Conservation (phyloP, 1,140 invertebrate species). For the Luehdorfia chinensis region DNA sequence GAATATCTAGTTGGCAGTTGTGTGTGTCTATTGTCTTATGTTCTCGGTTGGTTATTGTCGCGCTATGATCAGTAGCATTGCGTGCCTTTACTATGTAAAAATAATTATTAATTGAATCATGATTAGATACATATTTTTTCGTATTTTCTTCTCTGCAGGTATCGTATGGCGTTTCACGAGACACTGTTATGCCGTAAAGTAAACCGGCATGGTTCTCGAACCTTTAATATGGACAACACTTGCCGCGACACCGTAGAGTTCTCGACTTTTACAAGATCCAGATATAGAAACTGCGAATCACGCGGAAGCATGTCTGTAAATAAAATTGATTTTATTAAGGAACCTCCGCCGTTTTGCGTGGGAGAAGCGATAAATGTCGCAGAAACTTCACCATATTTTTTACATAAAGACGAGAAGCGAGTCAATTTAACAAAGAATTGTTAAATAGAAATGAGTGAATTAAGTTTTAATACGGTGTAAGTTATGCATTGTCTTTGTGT, state of each 20-base stretch:
- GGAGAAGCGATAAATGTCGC: slow-evolving; percentile 31
- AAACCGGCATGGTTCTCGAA: slow-evolving; percentile 26
- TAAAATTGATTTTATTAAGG: slow-evolving; percentile 53
- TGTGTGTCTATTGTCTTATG: too few species aligned
- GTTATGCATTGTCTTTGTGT: not conserved
- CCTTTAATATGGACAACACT: slow-evolving; percentile 31
- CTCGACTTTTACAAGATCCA: slow-evolving; percentile 31
- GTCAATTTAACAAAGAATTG: slow-evolving; percentile 10
- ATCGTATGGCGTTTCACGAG: slow-evolving; percentile 49
- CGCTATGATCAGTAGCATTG: too few species aligned
- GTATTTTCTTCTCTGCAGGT: too few species aligned
- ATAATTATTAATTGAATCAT: too few species aligned
- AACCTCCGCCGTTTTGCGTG: slow-evolving; percentile 45
- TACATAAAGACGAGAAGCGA: slow-evolving; percentile 15
- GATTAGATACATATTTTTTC: too few species aligned
- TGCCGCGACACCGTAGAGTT: slow-evolving; percentile 40
- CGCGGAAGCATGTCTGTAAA: slow-evolving; percentile 38
- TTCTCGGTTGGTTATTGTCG: too few species aligned
- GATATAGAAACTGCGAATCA: slow-evolving; percentile 28
- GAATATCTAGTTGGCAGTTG: too few species aligned
- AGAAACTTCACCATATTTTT: slow-evolving; percentile 29
- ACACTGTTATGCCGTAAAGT: slow-evolving; percentile 38
- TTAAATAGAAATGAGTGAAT: not conserved
- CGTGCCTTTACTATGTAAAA: too few species aligned
- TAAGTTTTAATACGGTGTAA: too few species aligned